Evolutionary conservation across 2,113 vertebrate species (phyloP).

Genomic region (Trichomycterus rosablanca): DNA sequence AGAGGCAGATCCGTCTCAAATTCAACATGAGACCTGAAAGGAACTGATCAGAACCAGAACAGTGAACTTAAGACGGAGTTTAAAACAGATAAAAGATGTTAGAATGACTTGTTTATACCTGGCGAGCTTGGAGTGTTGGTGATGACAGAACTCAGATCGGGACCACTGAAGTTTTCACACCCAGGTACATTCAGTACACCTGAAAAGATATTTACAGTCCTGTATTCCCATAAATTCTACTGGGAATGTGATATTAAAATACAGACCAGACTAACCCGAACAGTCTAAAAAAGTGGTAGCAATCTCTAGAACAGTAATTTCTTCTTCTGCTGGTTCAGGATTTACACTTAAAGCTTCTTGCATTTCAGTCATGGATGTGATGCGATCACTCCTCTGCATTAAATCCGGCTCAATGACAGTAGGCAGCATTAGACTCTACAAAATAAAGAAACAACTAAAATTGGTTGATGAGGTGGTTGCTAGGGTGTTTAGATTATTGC

Average conservation of each 20-base stretch:
- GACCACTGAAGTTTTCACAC: constrained; percentile 7
- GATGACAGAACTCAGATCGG: neutral
- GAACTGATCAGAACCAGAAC: constrained; percentile 38
- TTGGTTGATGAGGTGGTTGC: no score
- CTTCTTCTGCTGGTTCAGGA: constrained; percentile 47
- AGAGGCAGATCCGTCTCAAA: constrained; percentile 60
- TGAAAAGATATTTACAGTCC: neutral
- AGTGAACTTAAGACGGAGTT: neutral
- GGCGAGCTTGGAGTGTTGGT: constrained; percentile 12
- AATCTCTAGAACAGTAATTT: constrained; percentile 40
- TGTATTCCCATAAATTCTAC: neutral
- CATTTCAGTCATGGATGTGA: constrained; percentile 22
- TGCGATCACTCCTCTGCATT: constrained; percentile 1
- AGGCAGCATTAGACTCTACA: constrained; percentile 57
- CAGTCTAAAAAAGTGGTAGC: no score
- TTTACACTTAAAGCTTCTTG: constrained; percentile 28
- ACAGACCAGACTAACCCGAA: no score
- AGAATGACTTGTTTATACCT: constrained; percentile 15
- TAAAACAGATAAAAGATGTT: neutral
- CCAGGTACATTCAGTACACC: constrained; percentile 1
- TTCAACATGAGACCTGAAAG: constrained; percentile 37
- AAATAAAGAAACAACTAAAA: neutral
- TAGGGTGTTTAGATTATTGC: no score
- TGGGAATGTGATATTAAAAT: no score
- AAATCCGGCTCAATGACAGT: constrained; percentile 43